A percentile compares a stretch with the other conserved stretches of the same genome.
phyloP scores from a whole-genome alignment of 1,140 invertebrate species.

The Drosophila sulfurigaster region DNA sequence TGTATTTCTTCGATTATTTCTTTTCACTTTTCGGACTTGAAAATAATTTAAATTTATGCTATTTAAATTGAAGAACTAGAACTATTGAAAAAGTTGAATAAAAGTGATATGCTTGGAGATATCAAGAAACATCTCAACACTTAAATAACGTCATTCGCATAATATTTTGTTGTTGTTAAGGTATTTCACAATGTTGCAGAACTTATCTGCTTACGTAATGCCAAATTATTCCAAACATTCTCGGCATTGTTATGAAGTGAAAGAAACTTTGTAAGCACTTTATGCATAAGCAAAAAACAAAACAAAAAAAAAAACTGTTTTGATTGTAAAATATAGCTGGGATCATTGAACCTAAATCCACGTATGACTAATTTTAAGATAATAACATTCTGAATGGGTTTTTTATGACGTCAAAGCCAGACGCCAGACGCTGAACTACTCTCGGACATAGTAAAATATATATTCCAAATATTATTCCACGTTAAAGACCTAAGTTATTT shows the following conservation, averaged over 20 bases:
- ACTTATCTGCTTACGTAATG: neutral
- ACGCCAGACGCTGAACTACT: neutral
- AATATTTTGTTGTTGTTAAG: no score
- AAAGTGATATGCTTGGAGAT: no score
- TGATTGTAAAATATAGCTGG: conserved; percentile 1
- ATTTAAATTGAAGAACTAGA: no score
- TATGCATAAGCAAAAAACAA: neutral
- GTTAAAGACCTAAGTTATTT: neutral
- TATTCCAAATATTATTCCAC: neutral
- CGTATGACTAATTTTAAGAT: conserved; percentile 13
- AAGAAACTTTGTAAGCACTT: conserved; percentile 3
- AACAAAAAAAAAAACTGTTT: neutral
- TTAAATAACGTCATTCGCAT: no score
- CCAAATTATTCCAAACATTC: neutral
- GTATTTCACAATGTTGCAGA: no score
- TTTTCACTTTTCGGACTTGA: neutral
- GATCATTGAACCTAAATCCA: conserved; percentile 15
- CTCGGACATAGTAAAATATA: neutral
- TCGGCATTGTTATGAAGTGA: neutral
- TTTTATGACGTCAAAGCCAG: neutral
- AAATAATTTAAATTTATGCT: no score
- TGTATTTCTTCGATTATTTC: neutral
- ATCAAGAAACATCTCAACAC: no score
- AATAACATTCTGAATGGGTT: neutral
- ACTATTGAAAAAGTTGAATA: no score